phyloP scores from a whole-genome alignment of 2,888 invertebrate species.

The Saturnia pavonia region DNA sequence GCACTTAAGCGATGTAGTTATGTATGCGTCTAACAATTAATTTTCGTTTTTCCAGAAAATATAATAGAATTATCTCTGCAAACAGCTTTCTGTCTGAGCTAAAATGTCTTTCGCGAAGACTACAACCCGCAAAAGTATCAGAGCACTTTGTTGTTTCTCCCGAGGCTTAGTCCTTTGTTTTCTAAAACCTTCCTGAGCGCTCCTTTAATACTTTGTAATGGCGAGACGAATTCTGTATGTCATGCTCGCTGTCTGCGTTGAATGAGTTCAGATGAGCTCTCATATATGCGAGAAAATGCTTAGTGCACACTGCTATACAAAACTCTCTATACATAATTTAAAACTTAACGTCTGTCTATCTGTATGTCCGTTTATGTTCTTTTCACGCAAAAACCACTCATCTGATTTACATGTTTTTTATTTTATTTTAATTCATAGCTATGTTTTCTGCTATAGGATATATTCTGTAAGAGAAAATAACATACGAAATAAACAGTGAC shows the following conservation, averaged over 20 bases:
- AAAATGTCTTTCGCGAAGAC: conserved; percentile 63
- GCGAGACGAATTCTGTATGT: conserved; percentile 62
- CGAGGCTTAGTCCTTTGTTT: conserved; percentile 72
- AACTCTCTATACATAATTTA: no score
- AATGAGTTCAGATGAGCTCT: conserved; percentile 41
- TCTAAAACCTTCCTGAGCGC: conserved; percentile 61
- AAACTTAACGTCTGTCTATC: no score
- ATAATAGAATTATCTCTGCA: neutral
- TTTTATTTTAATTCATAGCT: no score
- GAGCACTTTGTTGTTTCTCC: conserved; percentile 67
- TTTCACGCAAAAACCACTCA: no score
- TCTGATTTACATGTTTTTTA: no score
- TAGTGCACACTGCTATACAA: neutral
- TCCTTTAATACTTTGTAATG: conserved; percentile 72
- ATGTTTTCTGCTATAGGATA: no score
- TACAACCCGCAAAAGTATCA: conserved; percentile 64
- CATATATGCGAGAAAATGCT: neutral
- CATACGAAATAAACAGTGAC: no score
- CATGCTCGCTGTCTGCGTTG: conserved; percentile 50
- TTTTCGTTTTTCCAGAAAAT: neutral
- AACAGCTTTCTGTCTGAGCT: conserved; percentile 60
- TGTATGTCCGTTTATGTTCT: no score
- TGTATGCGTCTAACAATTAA: neutral
- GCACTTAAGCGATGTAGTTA: neutral
- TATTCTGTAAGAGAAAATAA: no score